Conservation (phyloP, 2,113 vertebrate genomes). For the Crotalus horridus region DNA sequence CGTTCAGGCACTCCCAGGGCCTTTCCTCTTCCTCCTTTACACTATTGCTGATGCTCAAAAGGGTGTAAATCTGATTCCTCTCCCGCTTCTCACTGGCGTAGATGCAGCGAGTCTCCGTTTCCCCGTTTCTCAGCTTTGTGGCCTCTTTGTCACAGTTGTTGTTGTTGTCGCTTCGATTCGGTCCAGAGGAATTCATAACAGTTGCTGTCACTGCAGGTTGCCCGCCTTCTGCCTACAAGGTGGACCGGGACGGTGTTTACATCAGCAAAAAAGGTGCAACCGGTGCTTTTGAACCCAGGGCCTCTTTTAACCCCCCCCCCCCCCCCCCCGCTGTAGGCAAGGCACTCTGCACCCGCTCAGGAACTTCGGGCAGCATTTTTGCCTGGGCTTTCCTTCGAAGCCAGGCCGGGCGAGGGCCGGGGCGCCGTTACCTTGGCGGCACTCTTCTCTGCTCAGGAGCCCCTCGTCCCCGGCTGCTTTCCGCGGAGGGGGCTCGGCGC, state of each 20-base stretch:
- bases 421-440: background rate
- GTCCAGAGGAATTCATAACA: slow-evolving; percentile 48
- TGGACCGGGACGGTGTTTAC: background rate
- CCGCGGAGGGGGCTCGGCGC: background rate
- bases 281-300: background rate
- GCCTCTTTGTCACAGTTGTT: slow-evolving; percentile 21
- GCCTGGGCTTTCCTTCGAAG: background rate
- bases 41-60: slow-evolving; percentile 76
- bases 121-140: slow-evolving; percentile 30
- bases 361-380: background rate
- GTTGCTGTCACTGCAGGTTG: slow-evolving; percentile 16
- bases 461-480: background rate
- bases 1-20: slow-evolving; percentile 49
- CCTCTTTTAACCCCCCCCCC: background rate
- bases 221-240: slow-evolving; percentile 47
- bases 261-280: too few species aligned
- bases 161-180: slow-evolving; percentile 17
- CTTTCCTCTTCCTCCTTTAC: slow-evolving; percentile 56
- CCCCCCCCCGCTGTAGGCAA: background rate
- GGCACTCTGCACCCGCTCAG: background rate
- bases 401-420: background rate
- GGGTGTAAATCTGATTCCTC: slow-evolving; percentile 63
- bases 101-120: background rate
- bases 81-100: slow-evolving; percentile 54
- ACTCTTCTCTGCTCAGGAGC: background rate